Base-by-base conservation (phyloP, 2,888 invertebrate genomes). In the Clivina fossor region DNA sequence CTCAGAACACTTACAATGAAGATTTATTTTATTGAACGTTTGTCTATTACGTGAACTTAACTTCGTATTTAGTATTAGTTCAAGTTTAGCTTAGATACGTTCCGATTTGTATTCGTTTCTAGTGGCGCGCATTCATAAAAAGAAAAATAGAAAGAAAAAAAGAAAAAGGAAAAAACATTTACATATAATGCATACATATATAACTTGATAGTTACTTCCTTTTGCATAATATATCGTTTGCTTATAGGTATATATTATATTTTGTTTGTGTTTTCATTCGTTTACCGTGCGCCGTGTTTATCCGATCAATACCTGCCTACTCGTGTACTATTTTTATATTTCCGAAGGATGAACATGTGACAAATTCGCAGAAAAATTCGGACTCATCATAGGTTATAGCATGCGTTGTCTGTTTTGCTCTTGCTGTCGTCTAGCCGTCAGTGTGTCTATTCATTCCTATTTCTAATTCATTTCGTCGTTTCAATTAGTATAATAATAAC, bases 221-320 rank as follows among this genome's bases (percentile, higher is more conserved):
- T 30, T 30, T 30, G 9, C 9, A 30, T 30, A n/a, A 30, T 13
- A 11, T 30, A n/a, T 11, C 30, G 30, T 11, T 30, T 30, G 30
- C 30, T 30, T 30, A n/a, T 30, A 30, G n/a, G n/a, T 30, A n/a
- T 38, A 28, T 24, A 15, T 48, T 49, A 16, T 19, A 38, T 49
- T 38, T 26, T 38, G 49, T 37, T 37, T 37, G 38, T 38, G 38
- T 35, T 41, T 53, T 53, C 44, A 28, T 51, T 43, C 51, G 38
- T 49, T 49, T 49, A 28, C 40, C 49, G 38, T 49, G 40, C 37
- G 53, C 24, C 37, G 53, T 53, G 53, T 43, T 53, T 53, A 53
- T 53, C 33, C 43, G 53, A 53, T 53, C 53, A 53, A 53, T 53
- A 53, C 43, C 53, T 53, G 37, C 53, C 43, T 53, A 44, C 53